phyloP scores from a whole-genome alignment of 2,113 vertebrate genomes.

The Turdus rufiventris region DNA sequence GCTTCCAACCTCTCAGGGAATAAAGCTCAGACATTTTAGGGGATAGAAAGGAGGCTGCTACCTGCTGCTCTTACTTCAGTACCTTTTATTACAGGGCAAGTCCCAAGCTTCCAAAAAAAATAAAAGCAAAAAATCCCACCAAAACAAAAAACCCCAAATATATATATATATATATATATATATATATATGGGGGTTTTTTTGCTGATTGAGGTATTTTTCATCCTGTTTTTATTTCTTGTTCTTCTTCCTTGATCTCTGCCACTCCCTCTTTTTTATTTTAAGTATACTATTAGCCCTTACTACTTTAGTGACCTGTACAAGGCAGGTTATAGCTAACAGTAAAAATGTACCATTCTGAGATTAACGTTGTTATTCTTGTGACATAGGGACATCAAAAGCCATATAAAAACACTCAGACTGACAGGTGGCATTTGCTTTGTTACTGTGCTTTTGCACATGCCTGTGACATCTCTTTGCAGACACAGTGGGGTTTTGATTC shows the following conservation, averaged over 20 bases:
- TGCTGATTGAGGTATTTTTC: background rate
- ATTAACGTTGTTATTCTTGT: slow-evolving; percentile 15
- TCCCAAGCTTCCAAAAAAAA: background rate
- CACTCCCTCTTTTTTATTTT: background rate
- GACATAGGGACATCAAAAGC: slow-evolving; percentile 1
- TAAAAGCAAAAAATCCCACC: too few relatives aligned
- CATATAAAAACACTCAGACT: slow-evolving; percentile 15
- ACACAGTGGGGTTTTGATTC: slow-evolving; percentile 48
- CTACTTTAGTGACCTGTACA: background rate
- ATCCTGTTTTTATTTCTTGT: background rate
- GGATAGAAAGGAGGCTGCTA: background rate
- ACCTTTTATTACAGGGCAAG: background rate
- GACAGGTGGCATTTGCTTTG: slow-evolving; percentile 61
- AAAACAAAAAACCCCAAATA: too few relatives aligned
- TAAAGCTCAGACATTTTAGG: background rate
- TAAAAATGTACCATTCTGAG: background rate
- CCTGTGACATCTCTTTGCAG: slow-evolving; percentile 8
- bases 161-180: too few relatives aligned
- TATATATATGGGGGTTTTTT: background rate
- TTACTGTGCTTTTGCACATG: slow-evolving; percentile 16
- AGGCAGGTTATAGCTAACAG: background rate
- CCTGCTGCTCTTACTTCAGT: background rate
- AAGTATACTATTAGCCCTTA: background rate
- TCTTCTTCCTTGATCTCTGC: background rate
- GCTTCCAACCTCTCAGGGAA: background rate